Evolutionary conservation across 2,888 invertebrate species (phyloP).

Genomic region (Lasioglossum malachurum): DNA sequence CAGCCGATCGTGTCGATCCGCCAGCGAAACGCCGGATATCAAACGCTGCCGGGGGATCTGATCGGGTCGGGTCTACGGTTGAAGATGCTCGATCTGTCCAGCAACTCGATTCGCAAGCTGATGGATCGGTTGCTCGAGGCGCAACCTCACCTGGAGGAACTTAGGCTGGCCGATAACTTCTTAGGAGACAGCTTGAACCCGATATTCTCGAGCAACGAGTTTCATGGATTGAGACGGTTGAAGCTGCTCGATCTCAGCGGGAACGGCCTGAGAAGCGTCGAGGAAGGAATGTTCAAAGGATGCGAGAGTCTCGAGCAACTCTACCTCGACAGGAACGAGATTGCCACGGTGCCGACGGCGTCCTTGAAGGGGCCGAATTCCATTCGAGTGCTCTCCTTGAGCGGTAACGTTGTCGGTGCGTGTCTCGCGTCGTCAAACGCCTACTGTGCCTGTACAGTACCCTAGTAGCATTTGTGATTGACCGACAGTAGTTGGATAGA

Average conservation of each 20-base stretch:
- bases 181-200: slow-evolving; percentile 96
- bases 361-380: slow-evolving; percentile 93
- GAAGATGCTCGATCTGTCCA: slow-evolving; percentile 92
- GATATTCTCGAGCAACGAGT: slow-evolving; percentile 94
- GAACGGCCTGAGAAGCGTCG: slow-evolving; percentile 92
- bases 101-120: slow-evolving; percentile 92
- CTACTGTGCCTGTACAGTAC: not conserved
- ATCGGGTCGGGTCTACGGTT: slow-evolving; percentile 88
- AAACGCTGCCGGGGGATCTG: slow-evolving; percentile 88
- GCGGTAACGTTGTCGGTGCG: slow-evolving; percentile 93
- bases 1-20: slow-evolving; percentile 93
- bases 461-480: too few relatives aligned
- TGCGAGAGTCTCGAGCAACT: slow-evolving; percentile 92
- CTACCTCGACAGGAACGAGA: slow-evolving; percentile 92
- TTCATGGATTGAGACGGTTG: slow-evolving; percentile 91
- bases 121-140: slow-evolving; percentile 91
- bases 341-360: slow-evolving; percentile 90
- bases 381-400: slow-evolving; percentile 90
- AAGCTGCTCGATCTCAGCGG: slow-evolving; percentile 92
- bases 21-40: slow-evolving; percentile 92
- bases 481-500: too few relatives aligned
- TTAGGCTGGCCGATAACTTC: slow-evolving; percentile 92
- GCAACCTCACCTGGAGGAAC: slow-evolving; percentile 88
- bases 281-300: slow-evolving; percentile 94
- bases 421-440: slow-evolving; percentile 31